A percentile compares a stretch with the other conserved stretches of the same genome.
These are phyloP conservation scores for Ips nitidus DNA, from an alignment of 1,140 invertebrate species.

Conservation along the genomic window DNA sequence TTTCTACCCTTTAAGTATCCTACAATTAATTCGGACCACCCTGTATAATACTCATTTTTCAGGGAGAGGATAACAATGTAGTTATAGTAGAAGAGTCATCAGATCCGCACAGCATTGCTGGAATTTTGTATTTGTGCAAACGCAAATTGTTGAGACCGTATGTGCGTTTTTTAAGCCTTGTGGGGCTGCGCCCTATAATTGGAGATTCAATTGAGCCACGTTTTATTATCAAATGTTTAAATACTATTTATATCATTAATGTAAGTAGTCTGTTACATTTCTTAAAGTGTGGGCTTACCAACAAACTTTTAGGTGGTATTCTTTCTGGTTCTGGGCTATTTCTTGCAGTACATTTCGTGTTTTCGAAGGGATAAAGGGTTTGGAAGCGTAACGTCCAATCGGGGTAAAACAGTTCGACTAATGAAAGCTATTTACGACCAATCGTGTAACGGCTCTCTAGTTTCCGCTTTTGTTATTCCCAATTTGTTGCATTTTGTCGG, in stretches of 20 bases:
- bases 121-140: slow-evolving; percentile 75
- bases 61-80: slow-evolving; percentile 31
- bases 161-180: slow-evolving; percentile 68
- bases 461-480: slow-evolving; percentile 78
- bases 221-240: slow-evolving; percentile 60
- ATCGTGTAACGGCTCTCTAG: slow-evolving; percentile 67
- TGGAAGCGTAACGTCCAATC: slow-evolving; percentile 54
- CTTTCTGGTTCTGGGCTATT: slow-evolving; percentile 68
- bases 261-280: slow-evolving; percentile 49
- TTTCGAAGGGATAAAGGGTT: slow-evolving; percentile 76
- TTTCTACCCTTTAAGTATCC: too few relatives aligned
- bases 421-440: slow-evolving; percentile 57
- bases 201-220: slow-evolving; percentile 61
- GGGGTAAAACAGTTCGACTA: neutral
- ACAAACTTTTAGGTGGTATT: slow-evolving; percentile 52
- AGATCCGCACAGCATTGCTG: slow-evolving; percentile 62
- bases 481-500: slow-evolving; percentile 74
- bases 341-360: slow-evolving; percentile 75
- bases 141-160: slow-evolving; percentile 76
- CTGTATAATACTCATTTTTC: too few relatives aligned
- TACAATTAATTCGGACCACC: too few relatives aligned
- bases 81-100: slow-evolving; percentile 33
- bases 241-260: slow-evolving; percentile 67
- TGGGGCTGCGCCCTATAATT: slow-evolving; percentile 71
- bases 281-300: neutral